Percentiles rank a stretch among this genome's conserved stretches.
Evolutionary conservation across 1,140 invertebrate species (phyloP).

Genomic region (Neodiprion lecontei): DNA sequence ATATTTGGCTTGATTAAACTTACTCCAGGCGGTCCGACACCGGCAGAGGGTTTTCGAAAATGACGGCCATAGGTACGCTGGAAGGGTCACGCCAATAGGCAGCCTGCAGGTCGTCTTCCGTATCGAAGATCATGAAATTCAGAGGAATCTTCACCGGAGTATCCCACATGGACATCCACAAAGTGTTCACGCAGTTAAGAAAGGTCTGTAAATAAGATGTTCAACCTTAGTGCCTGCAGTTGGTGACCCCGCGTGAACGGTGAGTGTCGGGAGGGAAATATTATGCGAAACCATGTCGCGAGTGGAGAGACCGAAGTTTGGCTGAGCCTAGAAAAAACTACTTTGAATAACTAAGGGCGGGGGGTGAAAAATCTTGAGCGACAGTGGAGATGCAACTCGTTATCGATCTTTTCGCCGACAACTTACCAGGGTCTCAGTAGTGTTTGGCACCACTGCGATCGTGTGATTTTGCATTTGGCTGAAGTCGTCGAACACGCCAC

Average conservation of each 20-base stretch:
- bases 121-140: constrained; percentile 70
- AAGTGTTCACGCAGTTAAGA: constrained; percentile 68
- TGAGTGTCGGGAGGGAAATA: no score
- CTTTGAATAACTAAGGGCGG: no score
- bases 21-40: constrained; percentile 65
- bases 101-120: constrained; percentile 71
- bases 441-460: constrained; percentile 73
- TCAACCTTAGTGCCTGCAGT: background rate
- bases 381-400: background rate
- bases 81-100: constrained; percentile 72
- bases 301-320: no score
- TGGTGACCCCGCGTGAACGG: no score
- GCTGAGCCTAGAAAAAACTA: no score
- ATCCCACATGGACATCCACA: constrained; percentile 63
- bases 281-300: no score
- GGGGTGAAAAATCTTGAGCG: no score
- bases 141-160: constrained; percentile 64
- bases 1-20: constrained; percentile 26
- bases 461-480: constrained; percentile 68
- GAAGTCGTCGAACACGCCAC: constrained; percentile 68
- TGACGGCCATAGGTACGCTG: constrained; percentile 71
- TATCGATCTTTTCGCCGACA: constrained; percentile 1
- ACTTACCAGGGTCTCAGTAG: constrained; percentile 69
- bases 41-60: constrained; percentile 68
- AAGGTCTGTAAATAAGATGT: constrained; percentile 63